Base-by-base conservation (phyloP, 2,888 invertebrate species). In the Choristoneura rosaceana region DNA sequence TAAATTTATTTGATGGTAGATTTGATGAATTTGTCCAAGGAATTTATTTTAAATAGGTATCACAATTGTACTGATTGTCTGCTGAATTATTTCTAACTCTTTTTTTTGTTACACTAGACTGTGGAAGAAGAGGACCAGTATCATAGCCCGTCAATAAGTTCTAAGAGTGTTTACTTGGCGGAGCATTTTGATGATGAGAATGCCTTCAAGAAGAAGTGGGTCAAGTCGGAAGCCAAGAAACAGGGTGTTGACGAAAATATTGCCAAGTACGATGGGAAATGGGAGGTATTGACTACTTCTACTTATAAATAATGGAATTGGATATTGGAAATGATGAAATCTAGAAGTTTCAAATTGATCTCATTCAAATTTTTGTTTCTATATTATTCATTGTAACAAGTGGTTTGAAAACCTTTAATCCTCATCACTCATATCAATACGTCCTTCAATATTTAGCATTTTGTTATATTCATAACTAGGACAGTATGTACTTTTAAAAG, bases 181-280 rank as follows among this genome's bases (percentile, higher is more conserved):
- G 99, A 99, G 82, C 96, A 98, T 86, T 99, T 99, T 91, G 98
- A 99, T 88, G 96, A 98, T 85, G 87, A 93, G 52, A 94, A 95
- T 10, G 93, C 94, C 15, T 98, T 98, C 80, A 95, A 96, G 64
- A 96, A 96, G 81, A 95, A 95, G 65, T 99, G 99, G 99, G 93
- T 97, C 0, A 95, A 96, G 77, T 99, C 99, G 0, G 95, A 97
- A 85, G 98, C 99, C 0, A 98, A 98, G 87, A 99, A 99, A 88
- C 98, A 98, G 78, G 96, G 96, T 67, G 96, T 94, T 0, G 98
- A 98, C 79, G 98, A 98, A 75, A 96, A 97, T 68, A 97, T 99
- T 74, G 97, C 99, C 12, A 99, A 99, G 93, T 99, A 99, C 90
- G 98, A 99, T 92, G 99, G 99, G 84, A 94, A 94, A 79, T 96